Conservation (phyloP, 2,888 invertebrate genomes). For the Megamerina dolium region DNA sequence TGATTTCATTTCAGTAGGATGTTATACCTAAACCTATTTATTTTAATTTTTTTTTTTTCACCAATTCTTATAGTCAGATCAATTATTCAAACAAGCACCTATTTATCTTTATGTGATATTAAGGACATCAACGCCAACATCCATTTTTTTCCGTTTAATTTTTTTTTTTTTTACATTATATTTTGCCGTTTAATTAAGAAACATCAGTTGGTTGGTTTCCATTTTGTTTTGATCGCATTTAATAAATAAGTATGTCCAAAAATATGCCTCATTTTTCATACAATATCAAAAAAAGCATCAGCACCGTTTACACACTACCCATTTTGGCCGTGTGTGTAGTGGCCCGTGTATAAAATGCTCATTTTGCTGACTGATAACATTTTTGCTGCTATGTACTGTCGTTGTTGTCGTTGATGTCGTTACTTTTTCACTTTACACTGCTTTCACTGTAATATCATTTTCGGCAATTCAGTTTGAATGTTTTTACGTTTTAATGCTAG, state of each 20-base stretch:
- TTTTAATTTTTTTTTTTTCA: background rate
- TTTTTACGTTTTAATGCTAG: too few species aligned
- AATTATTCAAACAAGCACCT: background rate
- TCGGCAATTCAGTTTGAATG: too few species aligned
- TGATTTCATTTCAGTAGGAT: background rate
- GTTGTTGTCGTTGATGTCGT: background rate
- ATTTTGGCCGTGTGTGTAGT: background rate
- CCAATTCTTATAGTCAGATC: background rate
- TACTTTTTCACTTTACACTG: too few species aligned
- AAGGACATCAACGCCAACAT: background rate
- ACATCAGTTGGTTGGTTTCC: background rate
- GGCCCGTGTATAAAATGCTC: slow-evolving; percentile 1
- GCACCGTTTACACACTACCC: background rate
- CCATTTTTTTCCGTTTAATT: too few species aligned
- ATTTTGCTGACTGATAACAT: too few species aligned
- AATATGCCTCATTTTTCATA: too few species aligned
- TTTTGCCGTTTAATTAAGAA: background rate
- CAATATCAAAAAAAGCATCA: too few species aligned
- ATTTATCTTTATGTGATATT: background rate
- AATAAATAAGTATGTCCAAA: too few species aligned
- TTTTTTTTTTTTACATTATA: background rate
- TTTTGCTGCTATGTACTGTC: too few species aligned
- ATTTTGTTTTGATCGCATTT: background rate
- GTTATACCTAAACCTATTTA: too few species aligned
- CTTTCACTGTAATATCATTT: too few species aligned